Evolutionary conservation across 2,797 vertebrate genomes (phyloP).

Genomic region (Tapirus indicus): DNA sequence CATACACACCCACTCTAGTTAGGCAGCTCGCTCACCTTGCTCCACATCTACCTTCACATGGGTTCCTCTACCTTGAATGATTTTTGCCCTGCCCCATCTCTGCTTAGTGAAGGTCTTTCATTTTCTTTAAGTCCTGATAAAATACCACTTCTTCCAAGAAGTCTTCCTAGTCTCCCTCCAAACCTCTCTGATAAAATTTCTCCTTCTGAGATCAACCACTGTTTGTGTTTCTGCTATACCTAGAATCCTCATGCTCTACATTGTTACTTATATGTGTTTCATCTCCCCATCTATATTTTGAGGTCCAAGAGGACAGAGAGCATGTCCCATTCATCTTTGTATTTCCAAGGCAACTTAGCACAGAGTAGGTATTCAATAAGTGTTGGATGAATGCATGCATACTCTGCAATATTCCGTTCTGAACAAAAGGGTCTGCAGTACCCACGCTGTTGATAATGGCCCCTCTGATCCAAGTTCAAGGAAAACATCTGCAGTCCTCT

Average conservation of each 20-base stretch:
- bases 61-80: not conserved
- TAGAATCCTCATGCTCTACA: not conserved
- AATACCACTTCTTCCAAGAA: conserved; percentile 13
- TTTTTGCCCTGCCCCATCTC: not conserved
- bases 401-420: conserved; percentile 47
- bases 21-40: not conserved
- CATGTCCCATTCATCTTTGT: conserved; percentile 56
- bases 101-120: conserved; percentile 13
- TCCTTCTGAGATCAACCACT: conserved; percentile 19
- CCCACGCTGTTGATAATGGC: conserved; percentile 40
- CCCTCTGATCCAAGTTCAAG: conserved; percentile 58
- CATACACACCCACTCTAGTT: not conserved
- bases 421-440: not conserved
- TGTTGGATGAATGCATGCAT: not conserved
- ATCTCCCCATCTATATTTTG: conserved; percentile 9
- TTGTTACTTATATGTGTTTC: not conserved
- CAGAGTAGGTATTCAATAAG: conserved; percentile 62
- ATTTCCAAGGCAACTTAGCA: conserved; percentile 42
- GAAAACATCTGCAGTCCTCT: conserved; percentile 63
- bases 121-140: conserved; percentile 21
- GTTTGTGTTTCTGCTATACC: conserved; percentile 27
- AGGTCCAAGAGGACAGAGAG: conserved; percentile 23
- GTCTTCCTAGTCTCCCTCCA: conserved; percentile 1
- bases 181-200: conserved; percentile 9
- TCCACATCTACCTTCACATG: not conserved